Conservation (phyloP, 2,797 vertebrate genomes). For the Lithobates sylvaticus region DNA sequence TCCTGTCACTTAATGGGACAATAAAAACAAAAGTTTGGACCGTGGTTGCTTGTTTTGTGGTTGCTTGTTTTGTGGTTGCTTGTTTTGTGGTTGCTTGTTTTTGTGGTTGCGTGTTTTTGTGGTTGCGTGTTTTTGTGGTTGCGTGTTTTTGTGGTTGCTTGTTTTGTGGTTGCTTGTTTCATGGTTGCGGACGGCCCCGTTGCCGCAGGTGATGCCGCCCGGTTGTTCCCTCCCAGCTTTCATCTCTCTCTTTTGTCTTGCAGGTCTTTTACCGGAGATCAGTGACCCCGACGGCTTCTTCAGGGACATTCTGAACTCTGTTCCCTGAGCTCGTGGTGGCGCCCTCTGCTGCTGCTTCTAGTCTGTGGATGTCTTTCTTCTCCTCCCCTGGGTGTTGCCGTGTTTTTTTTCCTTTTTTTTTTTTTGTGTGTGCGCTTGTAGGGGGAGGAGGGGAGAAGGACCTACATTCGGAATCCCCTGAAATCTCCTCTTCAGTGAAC, state of each 20-base stretch:
- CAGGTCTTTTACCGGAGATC: conserved; percentile 94
- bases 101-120: too few relatives aligned
- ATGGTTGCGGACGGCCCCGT: too few relatives aligned
- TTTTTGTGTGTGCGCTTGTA: conserved; percentile 6
- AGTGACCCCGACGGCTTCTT: conserved; percentile 91
- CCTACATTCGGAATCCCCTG: not conserved
- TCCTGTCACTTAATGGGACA: too few relatives aligned
- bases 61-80: too few relatives aligned
- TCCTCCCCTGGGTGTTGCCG: conserved; percentile 64
- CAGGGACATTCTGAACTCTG: conserved; percentile 92
- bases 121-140: too few relatives aligned
- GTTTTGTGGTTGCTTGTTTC: too few relatives aligned
- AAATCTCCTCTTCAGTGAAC: not conserved
- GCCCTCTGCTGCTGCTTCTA: conserved; percentile 28
- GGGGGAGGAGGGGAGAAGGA: not conserved
- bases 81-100: too few relatives aligned
- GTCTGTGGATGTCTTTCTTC: conserved; percentile 66
- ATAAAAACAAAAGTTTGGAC: too few relatives aligned
- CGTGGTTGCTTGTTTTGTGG: too few relatives aligned
- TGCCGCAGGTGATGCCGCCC: too few relatives aligned
- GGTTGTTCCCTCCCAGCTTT: not conserved
- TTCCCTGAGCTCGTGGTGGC: conserved; percentile 82
- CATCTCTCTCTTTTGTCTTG: conserved; percentile 53
- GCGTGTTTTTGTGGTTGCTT: too few relatives aligned
- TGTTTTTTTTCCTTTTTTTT: not conserved